Conservation (phyloP, 2,113 vertebrate genomes). For the Syrrhaptes paradoxus region DNA sequence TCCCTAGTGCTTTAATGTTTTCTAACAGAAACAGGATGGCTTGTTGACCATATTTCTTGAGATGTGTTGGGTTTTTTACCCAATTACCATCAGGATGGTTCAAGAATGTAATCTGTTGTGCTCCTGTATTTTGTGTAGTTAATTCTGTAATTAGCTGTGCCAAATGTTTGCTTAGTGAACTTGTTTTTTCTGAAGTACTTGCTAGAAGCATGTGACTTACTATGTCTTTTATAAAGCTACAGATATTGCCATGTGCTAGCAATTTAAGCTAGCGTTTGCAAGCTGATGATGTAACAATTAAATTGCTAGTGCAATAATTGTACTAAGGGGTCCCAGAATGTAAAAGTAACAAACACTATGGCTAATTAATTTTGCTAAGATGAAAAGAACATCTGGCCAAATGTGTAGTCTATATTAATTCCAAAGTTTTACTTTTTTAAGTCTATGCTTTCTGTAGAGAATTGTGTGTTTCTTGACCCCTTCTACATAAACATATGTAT, state of each 20-base stretch:
- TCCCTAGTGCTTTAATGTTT: neutral
- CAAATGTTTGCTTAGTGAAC: neutral
- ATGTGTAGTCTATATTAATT: neutral
- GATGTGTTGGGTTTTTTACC: neutral
- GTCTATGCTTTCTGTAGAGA: neutral
- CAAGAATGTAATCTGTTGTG: neutral
- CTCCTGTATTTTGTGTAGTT: neutral
- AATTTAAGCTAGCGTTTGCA: neutral
- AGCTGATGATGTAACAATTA: neutral
- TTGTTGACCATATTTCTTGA: neutral
- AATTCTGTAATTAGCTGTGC: neutral
- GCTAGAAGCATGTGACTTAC: neutral
- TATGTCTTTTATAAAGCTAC: neutral
- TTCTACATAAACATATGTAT: neutral
- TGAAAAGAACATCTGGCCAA: neutral
- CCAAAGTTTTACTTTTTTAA: neutral
- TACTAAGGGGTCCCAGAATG: neutral
- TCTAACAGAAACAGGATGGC: neutral
- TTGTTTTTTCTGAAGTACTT: neutral
- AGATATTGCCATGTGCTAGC: neutral
- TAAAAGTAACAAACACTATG: neutral
- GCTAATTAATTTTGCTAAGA: neutral
- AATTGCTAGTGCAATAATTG: neutral
- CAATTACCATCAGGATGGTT: neutral
- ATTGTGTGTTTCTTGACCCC: neutral